Percentiles rank a stretch among this genome's conserved stretches.
Conservation (phyloP, 2,888 invertebrate species). For the Leucania comma region DNA sequence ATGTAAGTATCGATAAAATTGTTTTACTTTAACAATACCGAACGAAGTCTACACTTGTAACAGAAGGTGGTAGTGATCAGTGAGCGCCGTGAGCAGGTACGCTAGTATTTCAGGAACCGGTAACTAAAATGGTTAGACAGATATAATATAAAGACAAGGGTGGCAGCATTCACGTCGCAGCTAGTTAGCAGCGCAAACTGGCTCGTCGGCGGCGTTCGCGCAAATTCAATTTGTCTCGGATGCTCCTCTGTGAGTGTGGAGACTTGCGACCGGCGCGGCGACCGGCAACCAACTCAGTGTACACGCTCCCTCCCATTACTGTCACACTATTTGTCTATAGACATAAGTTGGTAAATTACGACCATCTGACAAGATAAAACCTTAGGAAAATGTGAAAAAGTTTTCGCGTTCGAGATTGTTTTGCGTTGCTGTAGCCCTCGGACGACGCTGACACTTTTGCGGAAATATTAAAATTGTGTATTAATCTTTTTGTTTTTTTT, state of each 20-base stretch:
- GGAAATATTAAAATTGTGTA: constrained; percentile 28
- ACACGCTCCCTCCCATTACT: constrained; percentile 68
- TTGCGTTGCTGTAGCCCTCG: constrained; percentile 1
- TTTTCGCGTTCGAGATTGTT: constrained; percentile 40
- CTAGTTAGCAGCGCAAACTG: constrained; percentile 89
- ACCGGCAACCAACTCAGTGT: constrained; percentile 59
- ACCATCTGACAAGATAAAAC: constrained; percentile 56
- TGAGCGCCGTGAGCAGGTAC: constrained; percentile 55
- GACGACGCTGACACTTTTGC: constrained; percentile 4
- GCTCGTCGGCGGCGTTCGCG: constrained; percentile 86
- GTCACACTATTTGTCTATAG: constrained; percentile 66
- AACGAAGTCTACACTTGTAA: constrained; percentile 4
- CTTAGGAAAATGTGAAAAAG: constrained; percentile 48
- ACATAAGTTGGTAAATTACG: constrained; percentile 63
- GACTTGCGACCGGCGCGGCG: constrained; percentile 49
- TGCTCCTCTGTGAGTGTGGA: constrained; percentile 76
- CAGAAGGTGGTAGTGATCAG: constrained; percentile 29
- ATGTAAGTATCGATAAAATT: background rate
- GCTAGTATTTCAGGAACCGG: constrained; percentile 54
- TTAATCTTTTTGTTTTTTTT: background rate
- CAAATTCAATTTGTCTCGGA: constrained; percentile 89
- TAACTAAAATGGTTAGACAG: constrained; percentile 75
- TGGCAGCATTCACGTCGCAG: constrained; percentile 85
- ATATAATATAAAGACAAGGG: constrained; percentile 83
- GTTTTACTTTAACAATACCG: constrained; percentile 12